Evolutionary conservation across 2,888 invertebrate genomes (phyloP), one percentile per base, ranked within the genome.

Genomic region (Metopia argyrocephala): DNA sequence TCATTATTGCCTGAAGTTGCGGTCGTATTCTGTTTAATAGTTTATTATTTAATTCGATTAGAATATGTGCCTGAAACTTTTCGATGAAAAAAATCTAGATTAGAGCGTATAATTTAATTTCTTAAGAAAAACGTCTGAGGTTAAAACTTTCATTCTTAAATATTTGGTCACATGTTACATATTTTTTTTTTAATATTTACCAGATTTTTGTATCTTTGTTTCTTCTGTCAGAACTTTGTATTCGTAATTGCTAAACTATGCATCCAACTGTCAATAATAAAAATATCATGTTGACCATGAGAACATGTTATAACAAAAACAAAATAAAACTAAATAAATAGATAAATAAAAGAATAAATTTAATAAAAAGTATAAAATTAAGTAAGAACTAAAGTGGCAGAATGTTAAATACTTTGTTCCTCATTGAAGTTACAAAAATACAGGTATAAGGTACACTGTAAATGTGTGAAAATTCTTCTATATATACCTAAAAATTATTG

Each of bases 221-320:
- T 65, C 70, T 50, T 75, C 61, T 78, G 38, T 31, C n/a, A 57
- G 38, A n/a, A 9, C n/a, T 50, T 9, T 20, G 50, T 50, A 71
- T 64, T 69, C 79, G 76, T 74, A 78, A 76, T 81, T 76, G 57
- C 57, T 78, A 78, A 83, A 80, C 80, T 79, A 79, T 74, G 82
- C 82, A 79, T 82, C 73, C 73, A 83, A 82, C 70, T 84, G 79
- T 80, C 84, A 82, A 81, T 83, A 84, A 82, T 79, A 83, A 82
- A 83, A 82, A 82, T 85, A 87, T 85, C 88, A 87, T 84, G 87
- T 88, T 89, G 89, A 85, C 88, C 88, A 86, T 89, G 88, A 88
- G 87, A 88, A 89, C 89, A 87, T 89, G 89, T 89, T 89, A 87
- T 87, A 87, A 87, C 87, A 86, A 87, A 85, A 54, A 68, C 31